Percentiles rank a stretch among this genome's conserved stretches.
These are phyloP conservation scores for Trissolcus basalis DNA, from an alignment of 1,140 invertebrate genomes.

Conservation along the genomic window DNA sequence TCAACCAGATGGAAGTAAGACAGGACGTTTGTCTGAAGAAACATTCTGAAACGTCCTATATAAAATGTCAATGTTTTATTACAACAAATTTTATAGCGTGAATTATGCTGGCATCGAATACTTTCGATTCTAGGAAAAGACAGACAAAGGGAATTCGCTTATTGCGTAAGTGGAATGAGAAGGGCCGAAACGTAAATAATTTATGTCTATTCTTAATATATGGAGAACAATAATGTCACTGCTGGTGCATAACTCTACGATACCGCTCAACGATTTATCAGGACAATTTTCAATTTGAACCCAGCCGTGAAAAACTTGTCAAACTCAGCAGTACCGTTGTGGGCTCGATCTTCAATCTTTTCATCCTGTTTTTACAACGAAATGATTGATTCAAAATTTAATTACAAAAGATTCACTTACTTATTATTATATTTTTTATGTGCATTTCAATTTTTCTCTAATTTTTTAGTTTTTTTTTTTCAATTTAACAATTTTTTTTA, in stretches of 20 bases:
- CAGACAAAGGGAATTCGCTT: slow-evolving; percentile 29
- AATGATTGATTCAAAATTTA: too few species aligned
- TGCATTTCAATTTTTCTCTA: too few species aligned
- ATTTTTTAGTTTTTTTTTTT: too few species aligned
- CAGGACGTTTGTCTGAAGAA: too few species aligned
- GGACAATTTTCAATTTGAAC: slow-evolving; percentile 9
- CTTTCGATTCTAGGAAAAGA: slow-evolving; percentile 37
- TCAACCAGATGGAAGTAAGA: too few species aligned
- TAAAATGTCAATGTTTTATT: too few species aligned
- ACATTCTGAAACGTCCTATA: too few species aligned
- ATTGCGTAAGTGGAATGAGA: slow-evolving; percentile 13
- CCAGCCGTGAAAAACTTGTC: slow-evolving; percentile 11
- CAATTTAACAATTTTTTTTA: too few species aligned
- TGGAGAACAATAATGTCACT: slow-evolving; percentile 11
- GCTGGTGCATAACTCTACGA: slow-evolving; percentile 7
- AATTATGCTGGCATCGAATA: slow-evolving; percentile 44
- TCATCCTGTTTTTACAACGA: too few species aligned
- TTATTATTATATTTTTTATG: too few species aligned
- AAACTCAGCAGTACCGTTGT: neutral
- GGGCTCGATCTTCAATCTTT: too few species aligned
- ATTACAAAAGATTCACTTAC: too few species aligned
- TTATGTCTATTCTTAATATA: slow-evolving; percentile 20
- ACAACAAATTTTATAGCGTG: neutral
- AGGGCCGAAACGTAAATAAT: slow-evolving; percentile 10
- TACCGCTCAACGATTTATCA: slow-evolving; percentile 5